Evolutionary conservation across 2,888 invertebrate genomes (phyloP), one percentile per base, ranked within the genome.

Genomic region (Tenodera sinensis): DNA sequence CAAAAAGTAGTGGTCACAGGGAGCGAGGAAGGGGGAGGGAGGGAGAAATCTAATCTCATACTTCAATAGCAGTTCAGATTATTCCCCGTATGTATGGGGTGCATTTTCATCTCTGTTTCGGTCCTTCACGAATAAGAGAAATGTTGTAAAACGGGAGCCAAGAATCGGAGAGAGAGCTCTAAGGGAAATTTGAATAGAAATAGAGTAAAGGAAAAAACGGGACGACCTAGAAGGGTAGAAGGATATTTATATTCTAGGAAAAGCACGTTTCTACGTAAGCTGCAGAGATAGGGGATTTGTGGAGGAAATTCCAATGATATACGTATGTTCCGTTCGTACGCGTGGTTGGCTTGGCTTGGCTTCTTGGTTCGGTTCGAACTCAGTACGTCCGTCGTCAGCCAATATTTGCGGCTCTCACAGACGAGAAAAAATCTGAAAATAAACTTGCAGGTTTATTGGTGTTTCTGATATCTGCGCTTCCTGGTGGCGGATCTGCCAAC

Each of bases 121-220:
- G 84, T n/a, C 84, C 83, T 85, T 88, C 88, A 89, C 54, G 54
- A 71, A 88, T 85, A 25, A 88, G 83, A 88, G 85, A 84, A 88
- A 89, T 89, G 87, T 89, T 81, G 85, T 85, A 89, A 88, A 83
- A 71, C 20, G 20, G 20, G 54, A 71, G 54, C 54, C 54, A 71
- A 71, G 54, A 89, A 89, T 89, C 89, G 89, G 83, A 42, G 89
- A 81, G 82, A 20, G 71, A 85, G 85, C 83, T 89, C 84, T 89
- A 85, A 84, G 42, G 84, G 88, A 89, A 89, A 89, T 89, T 89
- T 89, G 89, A 89, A 89, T 89, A 89, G 89, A 89, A 88, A 89
- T 89, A 88, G 89, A 88, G 86, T 89, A 83, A 54, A 86, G 88
- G 85, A 83, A 86, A 86, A 81, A 86, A 54, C 30, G 71, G 86